phyloP scores from a whole-genome alignment of 2,797 vertebrate species.

The Ammospiza maritima region DNA sequence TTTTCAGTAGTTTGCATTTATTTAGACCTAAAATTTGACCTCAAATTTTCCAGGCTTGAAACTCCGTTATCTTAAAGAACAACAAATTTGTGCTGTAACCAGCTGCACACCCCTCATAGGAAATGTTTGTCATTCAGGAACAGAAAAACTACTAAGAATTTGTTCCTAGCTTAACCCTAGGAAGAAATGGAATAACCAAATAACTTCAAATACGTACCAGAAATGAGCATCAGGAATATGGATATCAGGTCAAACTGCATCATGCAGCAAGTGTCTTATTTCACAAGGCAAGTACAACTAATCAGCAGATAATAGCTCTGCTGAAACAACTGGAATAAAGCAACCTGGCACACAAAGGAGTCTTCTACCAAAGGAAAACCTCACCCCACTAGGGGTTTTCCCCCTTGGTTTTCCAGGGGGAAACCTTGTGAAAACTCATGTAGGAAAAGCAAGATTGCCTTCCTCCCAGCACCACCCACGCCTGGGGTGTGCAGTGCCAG shows the following conservation, averaged over 20 bases:
- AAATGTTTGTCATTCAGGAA: not conserved
- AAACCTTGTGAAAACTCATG: not conserved
- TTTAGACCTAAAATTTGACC: not conserved
- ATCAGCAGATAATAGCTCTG: constrained; percentile 3
- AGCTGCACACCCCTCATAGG: not conserved
- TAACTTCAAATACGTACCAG: not conserved
- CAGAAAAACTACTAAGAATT: not conserved
- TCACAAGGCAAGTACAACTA: constrained; percentile 10
- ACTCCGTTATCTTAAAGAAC: not conserved
- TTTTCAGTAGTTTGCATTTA: not conserved
- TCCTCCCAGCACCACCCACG: not conserved
- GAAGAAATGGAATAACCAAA: not conserved
- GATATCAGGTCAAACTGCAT: not conserved
- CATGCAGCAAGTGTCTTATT: not conserved
- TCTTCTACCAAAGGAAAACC: not conserved
- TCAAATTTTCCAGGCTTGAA: not conserved
- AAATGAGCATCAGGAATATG: not conserved
- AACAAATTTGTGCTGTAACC: not conserved
- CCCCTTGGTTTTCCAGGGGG: not conserved
- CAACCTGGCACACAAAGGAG: not conserved
- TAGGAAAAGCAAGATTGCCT: not conserved
- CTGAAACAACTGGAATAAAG: constrained; percentile 16
- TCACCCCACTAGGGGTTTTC: not conserved
- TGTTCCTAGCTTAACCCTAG: not conserved
- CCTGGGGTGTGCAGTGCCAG: fast-evolving